Percentiles rank a stretch among this genome's conserved stretches.
phyloP scores from a whole-genome alignment of 2,888 invertebrate genomes.

The Heteromurus nitidus region DNA sequence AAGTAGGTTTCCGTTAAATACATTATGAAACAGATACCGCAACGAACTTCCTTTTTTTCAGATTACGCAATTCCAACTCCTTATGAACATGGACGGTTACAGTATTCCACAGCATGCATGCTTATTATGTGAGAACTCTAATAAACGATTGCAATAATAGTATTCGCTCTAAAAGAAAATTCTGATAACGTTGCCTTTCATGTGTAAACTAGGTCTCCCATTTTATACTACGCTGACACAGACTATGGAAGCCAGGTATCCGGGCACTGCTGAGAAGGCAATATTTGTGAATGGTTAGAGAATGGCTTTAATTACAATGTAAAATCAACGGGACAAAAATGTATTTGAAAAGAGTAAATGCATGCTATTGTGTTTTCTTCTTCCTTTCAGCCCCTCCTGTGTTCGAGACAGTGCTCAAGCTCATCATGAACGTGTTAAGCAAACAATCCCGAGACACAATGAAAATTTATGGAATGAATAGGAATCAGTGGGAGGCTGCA shows the following conservation, averaged over 20 bases:
- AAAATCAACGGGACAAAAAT: not conserved
- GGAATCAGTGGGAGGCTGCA: constrained; percentile 35
- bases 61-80: constrained; percentile 51
- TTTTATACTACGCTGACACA: constrained; percentile 42
- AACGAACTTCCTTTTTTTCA: not conserved
- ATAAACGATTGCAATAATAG: not conserved
- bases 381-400: constrained; percentile 36
- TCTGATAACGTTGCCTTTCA: no score
- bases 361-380: not conserved
- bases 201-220: constrained; percentile 31
- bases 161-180: no score
- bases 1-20: not conserved
- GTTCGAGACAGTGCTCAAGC: constrained; percentile 31
- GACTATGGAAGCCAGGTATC: constrained; percentile 43
- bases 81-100: constrained; percentile 54
- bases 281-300: constrained; percentile 47
- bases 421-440: constrained; percentile 33
- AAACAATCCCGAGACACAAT: constrained; percentile 35
- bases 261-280: constrained; percentile 40
- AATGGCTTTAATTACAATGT: not conserved
- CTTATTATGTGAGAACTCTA: constrained; percentile 29
- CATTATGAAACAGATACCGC: not conserved
- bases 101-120: constrained; percentile 43
- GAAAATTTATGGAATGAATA: constrained; percentile 43
- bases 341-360: not conserved